Conservation (phyloP, 1,140 invertebrate species). For the Cheumatopsyche charites region DNA sequence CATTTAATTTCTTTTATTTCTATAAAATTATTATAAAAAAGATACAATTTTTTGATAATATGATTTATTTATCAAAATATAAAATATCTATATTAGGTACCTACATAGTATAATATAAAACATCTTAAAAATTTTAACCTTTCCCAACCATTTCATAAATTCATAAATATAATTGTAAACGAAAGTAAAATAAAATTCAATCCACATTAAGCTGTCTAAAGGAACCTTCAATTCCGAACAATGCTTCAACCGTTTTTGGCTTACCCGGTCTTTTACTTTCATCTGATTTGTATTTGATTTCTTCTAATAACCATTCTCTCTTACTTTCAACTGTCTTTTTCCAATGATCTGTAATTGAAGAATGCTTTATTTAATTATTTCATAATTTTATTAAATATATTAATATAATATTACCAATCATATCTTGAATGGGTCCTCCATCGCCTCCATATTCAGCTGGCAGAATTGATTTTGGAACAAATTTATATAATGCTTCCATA, state of each 20-base stretch:
- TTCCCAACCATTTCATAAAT: not conserved
- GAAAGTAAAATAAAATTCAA: slow-evolving; percentile 38
- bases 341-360: slow-evolving; percentile 56
- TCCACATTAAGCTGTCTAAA: slow-evolving; percentile 55
- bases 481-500: slow-evolving; percentile 56
- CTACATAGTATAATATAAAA: too few relatives aligned
- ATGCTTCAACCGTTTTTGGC: slow-evolving; percentile 57
- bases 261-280: slow-evolving; percentile 64
- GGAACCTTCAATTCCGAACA: slow-evolving; percentile 65
- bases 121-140: not conserved
- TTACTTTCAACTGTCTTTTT: slow-evolving; percentile 54
- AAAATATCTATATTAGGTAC: too few relatives aligned
- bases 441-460: slow-evolving; percentile 65
- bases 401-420: slow-evolving; percentile 50
- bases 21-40: too few relatives aligned
- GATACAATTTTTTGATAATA: too few relatives aligned
- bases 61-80: too few relatives aligned
- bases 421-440: slow-evolving; percentile 56
- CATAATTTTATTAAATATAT: slow-evolving; percentile 33
- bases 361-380: slow-evolving; percentile 1
- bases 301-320: slow-evolving; percentile 59
- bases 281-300: slow-evolving; percentile 63
- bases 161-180: too few relatives aligned
- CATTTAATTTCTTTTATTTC: too few relatives aligned
- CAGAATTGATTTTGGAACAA: slow-evolving; percentile 60